A percentile compares a stretch with the other conserved stretches of the same genome.
phyloP scores from a whole-genome alignment of 2,888 invertebrate species.

The Lepidochrysops patricia region DNA sequence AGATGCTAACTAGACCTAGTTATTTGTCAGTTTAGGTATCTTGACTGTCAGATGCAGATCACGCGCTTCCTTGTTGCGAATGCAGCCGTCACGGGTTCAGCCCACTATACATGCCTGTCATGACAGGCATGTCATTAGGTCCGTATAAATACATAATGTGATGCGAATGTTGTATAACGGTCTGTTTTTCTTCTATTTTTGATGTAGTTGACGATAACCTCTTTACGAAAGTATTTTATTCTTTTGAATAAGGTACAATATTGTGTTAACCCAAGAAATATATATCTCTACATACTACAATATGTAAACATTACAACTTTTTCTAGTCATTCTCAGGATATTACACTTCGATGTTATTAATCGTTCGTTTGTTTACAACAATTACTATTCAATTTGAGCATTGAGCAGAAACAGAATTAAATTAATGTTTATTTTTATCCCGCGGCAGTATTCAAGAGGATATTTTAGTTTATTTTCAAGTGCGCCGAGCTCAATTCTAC shows the following conservation, averaged over 20 bases:
- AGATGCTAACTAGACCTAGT: background rate
- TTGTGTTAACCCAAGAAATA: too few species aligned
- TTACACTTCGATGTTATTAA: background rate
- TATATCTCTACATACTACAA: too few species aligned
- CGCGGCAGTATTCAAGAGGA: background rate
- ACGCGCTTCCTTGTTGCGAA: slow-evolving; percentile 27
- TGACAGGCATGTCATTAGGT: slow-evolving; percentile 1
- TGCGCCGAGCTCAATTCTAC: background rate
- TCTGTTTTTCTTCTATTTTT: background rate
- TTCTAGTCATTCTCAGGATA: background rate
- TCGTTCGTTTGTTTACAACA: background rate
- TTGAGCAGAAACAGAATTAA: background rate
- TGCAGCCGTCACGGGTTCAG: slow-evolving; percentile 18
- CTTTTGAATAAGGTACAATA: too few species aligned
- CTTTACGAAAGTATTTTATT: too few species aligned
- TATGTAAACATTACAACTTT: too few species aligned
- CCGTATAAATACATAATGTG: background rate
- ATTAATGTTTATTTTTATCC: background rate
- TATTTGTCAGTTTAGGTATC: background rate
- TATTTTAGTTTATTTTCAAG: background rate
- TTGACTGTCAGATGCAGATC: slow-evolving; percentile 24
- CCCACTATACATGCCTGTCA: slow-evolving; percentile 12
- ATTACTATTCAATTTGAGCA: background rate
- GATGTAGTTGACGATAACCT: background rate
- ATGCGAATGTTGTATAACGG: background rate